Base-by-base conservation (phyloP, 1,140 invertebrate genomes). In the Leptonema lineaticorne region DNA sequence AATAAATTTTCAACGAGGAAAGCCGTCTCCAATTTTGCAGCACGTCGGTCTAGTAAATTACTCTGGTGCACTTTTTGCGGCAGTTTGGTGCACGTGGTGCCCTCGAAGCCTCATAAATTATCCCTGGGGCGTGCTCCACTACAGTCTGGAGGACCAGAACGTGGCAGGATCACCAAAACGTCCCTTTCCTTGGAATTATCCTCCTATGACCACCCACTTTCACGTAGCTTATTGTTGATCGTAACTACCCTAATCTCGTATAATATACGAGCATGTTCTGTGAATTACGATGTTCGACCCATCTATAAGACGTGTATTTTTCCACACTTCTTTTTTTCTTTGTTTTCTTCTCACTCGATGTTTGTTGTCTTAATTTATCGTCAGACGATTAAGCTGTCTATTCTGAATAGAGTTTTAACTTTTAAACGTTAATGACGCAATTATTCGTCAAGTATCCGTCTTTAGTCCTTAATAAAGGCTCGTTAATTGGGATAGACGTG, bases 11-110 rank as follows among this genome's bases (percentile, higher is more conserved):
- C 37, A 20, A 57, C 37, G 53, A 57, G 50, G 50, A 30, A 53
- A 28, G 27, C 41, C 28, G 45, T 69, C 50, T 53, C 27, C 50
- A 53, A 53, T 53, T 53, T 53, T 59, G 30, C 28, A 59, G 37
- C 69, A 70, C 69, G 69, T 67, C 57, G 50, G 18, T 18, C 20
- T n/a, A 63, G 50, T 70, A 70, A 70, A 70, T 70, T 67, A 70
- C 63, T 58, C 50, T 66, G 27, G 27, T 45, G 45, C 57, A 59
- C 60, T 64, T 70, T 70, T 70, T 62, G 56, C 64, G 69, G 60
- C 48, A 67, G 57, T 62, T 59, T 50, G 33, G 20, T 28, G 63
- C 69, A 67, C 69, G 69, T 70, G 69, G 57, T 28, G 28, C 37
- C 57, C 48, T 48, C 50, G 48, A 60, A 45, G 33, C 28, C 11